Conservation (phyloP, 30 jellyfish, hydroid and myxozoan genomes). For the Catostylus mosaicus region DNA sequence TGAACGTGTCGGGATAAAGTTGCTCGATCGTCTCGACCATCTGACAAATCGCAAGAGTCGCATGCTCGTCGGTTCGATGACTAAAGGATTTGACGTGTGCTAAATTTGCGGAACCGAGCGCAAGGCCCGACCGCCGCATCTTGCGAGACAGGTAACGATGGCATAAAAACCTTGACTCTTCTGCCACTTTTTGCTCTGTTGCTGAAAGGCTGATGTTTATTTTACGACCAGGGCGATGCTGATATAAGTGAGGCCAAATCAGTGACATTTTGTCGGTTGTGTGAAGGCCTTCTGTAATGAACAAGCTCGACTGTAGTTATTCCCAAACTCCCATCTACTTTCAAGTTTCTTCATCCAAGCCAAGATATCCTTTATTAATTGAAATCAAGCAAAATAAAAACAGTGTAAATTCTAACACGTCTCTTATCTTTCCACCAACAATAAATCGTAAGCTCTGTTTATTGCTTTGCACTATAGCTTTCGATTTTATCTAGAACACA, state of each 20-base stretch:
- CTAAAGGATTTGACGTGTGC: constrained; percentile 33
- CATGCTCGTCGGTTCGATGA: constrained; percentile 62
- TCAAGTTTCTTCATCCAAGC: no score
- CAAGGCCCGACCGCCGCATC: constrained; percentile 66
- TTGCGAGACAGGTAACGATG: constrained; percentile 70
- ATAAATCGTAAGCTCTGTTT: no score
- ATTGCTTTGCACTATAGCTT: no score
- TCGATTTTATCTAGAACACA: no score
- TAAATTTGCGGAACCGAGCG: constrained; percentile 65
- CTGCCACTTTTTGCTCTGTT: constrained; percentile 29
- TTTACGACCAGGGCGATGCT: constrained; percentile 58
- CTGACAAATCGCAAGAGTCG: constrained; percentile 63
- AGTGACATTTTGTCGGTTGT: constrained; percentile 54
- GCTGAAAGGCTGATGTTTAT: neutral
- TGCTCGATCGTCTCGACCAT: constrained; percentile 57
- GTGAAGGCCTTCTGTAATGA: no score
- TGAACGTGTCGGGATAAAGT: constrained; percentile 63
- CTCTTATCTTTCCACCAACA: no score
- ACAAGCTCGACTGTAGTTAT: no score
- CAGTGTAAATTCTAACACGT: no score
- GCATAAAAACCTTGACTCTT: constrained; percentile 69
- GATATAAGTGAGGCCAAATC: constrained; percentile 62
- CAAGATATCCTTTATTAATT: no score
- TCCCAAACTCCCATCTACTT: no score
- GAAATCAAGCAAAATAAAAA: no score